Evolutionary conservation across 2,888 invertebrate genomes (phyloP).

Genomic region (Hirtodrosophila confusa): DNA sequence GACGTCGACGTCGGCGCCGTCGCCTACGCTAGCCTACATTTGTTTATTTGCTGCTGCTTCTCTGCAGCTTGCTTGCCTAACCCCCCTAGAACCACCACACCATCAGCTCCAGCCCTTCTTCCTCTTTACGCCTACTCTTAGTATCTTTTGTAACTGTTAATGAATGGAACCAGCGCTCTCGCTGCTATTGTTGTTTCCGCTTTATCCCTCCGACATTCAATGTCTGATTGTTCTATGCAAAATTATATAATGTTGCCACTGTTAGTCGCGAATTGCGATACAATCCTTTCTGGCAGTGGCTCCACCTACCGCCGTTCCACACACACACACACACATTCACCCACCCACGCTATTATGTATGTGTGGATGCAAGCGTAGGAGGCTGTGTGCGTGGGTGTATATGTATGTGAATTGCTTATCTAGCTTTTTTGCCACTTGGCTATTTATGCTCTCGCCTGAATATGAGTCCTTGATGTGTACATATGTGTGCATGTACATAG

Average conservation of each 20-base stretch:
- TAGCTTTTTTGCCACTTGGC: constrained; percentile 7
- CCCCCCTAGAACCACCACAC: no score
- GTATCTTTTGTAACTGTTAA: constrained; percentile 55
- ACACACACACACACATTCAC: neutral
- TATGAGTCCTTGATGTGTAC: constrained; percentile 21
- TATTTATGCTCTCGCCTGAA: constrained; percentile 26
- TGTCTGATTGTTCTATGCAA: constrained; percentile 31
- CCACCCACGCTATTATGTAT: neutral
- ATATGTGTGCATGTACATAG: constrained; percentile 1
- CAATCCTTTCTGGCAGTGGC: constrained; percentile 34
- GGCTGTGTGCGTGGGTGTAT: no score
- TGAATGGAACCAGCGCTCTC: constrained; percentile 41
- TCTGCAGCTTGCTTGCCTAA: neutral
- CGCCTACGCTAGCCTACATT: constrained; percentile 53
- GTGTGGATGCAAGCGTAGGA: neutral
- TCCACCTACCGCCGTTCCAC: constrained; percentile 19
- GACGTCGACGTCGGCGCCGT: constrained; percentile 16
- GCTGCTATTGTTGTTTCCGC: no score
- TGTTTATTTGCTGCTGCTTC: constrained; percentile 31
- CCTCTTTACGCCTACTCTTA: constrained; percentile 13
- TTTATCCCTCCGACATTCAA: neutral
- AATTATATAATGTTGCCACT: constrained; percentile 48
- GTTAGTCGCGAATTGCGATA: neutral
- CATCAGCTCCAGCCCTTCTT: no score
- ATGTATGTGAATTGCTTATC: neutral